These are phyloP conservation scores for Drosophila kikkawai DNA, from an alignment of 1,140 invertebrate species.

Conservation along the genomic window DNA sequence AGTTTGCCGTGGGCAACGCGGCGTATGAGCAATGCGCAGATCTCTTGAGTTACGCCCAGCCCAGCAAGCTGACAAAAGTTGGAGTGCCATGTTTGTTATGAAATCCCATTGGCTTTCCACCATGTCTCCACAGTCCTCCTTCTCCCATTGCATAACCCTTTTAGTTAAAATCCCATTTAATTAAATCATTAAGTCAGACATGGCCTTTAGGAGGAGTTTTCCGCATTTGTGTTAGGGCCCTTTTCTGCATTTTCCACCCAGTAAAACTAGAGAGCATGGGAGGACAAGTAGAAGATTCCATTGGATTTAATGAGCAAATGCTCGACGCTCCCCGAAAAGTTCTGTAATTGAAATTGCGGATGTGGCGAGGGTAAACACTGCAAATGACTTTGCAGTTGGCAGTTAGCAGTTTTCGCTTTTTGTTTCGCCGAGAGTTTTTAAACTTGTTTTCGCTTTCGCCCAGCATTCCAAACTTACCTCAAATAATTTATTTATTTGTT, in stretches of 20 bases:
- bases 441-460: constrained; percentile 15
- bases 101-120: constrained; percentile 35
- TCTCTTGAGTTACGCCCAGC: constrained; percentile 28
- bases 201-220: constrained; percentile 38
- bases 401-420: constrained; percentile 36
- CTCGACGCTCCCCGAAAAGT: constrained; percentile 30
- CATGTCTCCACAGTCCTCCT: neutral
- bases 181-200: constrained; percentile 66
- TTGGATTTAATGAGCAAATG: constrained; percentile 44
- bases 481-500: constrained; percentile 44
- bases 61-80: constrained; percentile 54
- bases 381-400: constrained; percentile 58
- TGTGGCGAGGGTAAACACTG: constrained; percentile 60
- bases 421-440: constrained; percentile 19
- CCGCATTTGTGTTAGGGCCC: constrained; percentile 21
- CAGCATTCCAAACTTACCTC: constrained; percentile 32
- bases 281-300: constrained; percentile 9
- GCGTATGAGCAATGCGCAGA: constrained; percentile 65
- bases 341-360: constrained; percentile 74
- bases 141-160: neutral
- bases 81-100: constrained; percentile 70
- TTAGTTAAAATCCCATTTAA: constrained; percentile 57
- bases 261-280: neutral
- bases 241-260: constrained; percentile 4
- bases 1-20: constrained; percentile 19